Conservation (phyloP, 2,888 invertebrate genomes). For the Cheilosia variabilis region DNA sequence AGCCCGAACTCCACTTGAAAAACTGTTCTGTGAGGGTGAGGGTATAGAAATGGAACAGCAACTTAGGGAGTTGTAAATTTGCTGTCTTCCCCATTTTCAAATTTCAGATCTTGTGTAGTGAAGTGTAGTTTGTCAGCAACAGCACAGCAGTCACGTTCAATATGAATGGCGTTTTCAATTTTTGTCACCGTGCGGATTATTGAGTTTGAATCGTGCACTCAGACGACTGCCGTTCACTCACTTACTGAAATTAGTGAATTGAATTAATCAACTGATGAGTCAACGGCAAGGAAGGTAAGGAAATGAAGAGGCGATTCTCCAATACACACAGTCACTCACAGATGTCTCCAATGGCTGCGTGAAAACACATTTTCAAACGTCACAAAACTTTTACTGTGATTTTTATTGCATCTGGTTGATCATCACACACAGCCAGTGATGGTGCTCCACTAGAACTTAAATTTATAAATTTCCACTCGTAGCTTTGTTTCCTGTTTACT, state of each 20-base stretch:
- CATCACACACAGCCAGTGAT: not conserved
- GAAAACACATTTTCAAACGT: not conserved
- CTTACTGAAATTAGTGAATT: conserved; percentile 55
- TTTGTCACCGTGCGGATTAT: conserved; percentile 61
- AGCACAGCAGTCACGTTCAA: conserved; percentile 65
- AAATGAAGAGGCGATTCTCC: not conserved
- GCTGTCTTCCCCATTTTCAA: conserved; percentile 19
- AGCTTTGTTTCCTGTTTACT: conserved; percentile 2
- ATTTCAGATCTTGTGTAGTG: conserved; percentile 54
- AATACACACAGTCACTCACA: not conserved
- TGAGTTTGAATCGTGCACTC: conserved; percentile 61
- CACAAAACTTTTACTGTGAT: not conserved
- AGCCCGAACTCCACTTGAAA: conserved; percentile 67
- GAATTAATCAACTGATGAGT: conserved; percentile 52
- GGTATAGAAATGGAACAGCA: conserved; percentile 56
- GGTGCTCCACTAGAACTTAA: not conserved
- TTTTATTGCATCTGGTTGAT: not conserved
- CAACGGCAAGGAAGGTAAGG: conserved; percentile 7
- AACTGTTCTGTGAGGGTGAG: conserved; percentile 56
- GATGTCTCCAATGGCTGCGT: not conserved
- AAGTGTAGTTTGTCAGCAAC: conserved; percentile 69
- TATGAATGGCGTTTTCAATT: conserved; percentile 73
- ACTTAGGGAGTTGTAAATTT: conserved; percentile 74
- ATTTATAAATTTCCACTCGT: not conserved
- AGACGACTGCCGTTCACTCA: conserved; percentile 36